Base-by-base conservation (phyloP, 2,888 invertebrate genomes). In the Cataglyphis altisquamis region DNA sequence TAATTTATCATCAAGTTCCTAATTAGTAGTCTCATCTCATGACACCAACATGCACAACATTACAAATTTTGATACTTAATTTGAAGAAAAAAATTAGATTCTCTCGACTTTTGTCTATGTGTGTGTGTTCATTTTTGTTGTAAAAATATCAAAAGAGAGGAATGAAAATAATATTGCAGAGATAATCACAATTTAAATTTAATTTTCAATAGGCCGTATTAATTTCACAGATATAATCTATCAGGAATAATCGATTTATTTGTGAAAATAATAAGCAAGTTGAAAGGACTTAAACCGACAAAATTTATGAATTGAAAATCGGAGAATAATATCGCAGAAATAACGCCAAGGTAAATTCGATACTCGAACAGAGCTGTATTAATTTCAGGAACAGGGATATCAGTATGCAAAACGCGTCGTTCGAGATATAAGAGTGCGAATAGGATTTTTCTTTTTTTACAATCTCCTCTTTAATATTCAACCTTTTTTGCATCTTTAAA, bases 1-100 rank as follows among this genome's bases (percentile, higher is more conserved):
- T 45, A 78, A 78, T 78, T 70, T 68, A 78, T 78, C 70, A 57
- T 36, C 21, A 70, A 68, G 39, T 45, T 78, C 72, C 32, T 45
- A 60, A 78, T 78, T 52, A 78, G 57, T 32, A 70, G 60, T 21
- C 70, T 48, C 68, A 21, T 68, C 45, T 68, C 70, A 60, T 21
- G 72, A 60, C 32, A 60, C 32, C 15, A 41, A 32, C 60, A n/a
- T 52, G 57, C 57, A 32, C n/a, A 21, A 41, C 32, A 18, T 57
- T 70, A 15, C 41, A 10, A 78, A 78, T 78, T 0, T 36, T 70
- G 45, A 78, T 68, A 78, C 36, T 60, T 60, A 41, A 78, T 70
- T 70, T 60, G 45, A 41, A 66, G 41, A 29, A 39, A 55, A 18
- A 18, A 67, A 57, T 15, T 29, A 41, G 39, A 39, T 68, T 32